A percentile compares a stretch with the other conserved stretches of the same genome.
Evolutionary conservation across 1,140 invertebrate genomes (phyloP).

Genomic region (Gryon sp.): DNA sequence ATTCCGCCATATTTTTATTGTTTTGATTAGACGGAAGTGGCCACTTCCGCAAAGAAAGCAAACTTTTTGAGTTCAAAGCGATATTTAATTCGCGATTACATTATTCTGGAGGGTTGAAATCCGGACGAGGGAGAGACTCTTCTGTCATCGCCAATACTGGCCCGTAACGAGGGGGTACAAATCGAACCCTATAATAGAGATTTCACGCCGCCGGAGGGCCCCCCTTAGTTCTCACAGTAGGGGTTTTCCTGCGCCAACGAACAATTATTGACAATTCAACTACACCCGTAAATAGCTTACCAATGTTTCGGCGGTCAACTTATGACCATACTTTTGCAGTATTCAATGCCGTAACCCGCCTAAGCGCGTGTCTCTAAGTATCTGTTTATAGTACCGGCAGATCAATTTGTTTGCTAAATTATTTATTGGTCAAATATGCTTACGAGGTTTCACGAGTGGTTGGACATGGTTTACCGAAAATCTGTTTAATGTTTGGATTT

Average conservation of each 20-base stretch:
- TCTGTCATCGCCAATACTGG: constrained; percentile 73
- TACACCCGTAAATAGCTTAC: constrained; percentile 4
- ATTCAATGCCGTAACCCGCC: constrained; percentile 16
- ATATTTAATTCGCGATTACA: constrained; percentile 79
- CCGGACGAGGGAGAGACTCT: constrained; percentile 44
- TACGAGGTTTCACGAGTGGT: constrained; percentile 71
- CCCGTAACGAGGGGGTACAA: constrained; percentile 61
- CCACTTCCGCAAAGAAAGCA: constrained; percentile 25
- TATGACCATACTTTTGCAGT: constrained; percentile 36
- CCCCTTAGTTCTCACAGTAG: constrained; percentile 78
- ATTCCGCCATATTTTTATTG: background rate
- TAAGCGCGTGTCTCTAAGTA: constrained; percentile 77
- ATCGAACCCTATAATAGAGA: constrained; percentile 77
- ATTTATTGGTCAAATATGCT: constrained; percentile 79
- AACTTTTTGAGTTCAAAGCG: constrained; percentile 57
- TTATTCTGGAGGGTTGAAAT: constrained; percentile 66
- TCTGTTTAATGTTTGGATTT: constrained; percentile 72
- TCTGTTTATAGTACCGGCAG: constrained; percentile 78
- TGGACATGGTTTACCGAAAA: constrained; percentile 71
- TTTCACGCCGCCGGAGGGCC: constrained; percentile 77
- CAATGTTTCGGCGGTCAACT: background rate
- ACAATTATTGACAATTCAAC: constrained; percentile 65
- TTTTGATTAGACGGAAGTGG: constrained; percentile 22
- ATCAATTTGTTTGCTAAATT: constrained; percentile 80
- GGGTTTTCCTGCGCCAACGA: constrained; percentile 65